Percentiles rank a stretch among this genome's conserved stretches.
phyloP scores from a whole-genome alignment of 2,797 vertebrate species.

The Aplochiton taeniatus region DNA sequence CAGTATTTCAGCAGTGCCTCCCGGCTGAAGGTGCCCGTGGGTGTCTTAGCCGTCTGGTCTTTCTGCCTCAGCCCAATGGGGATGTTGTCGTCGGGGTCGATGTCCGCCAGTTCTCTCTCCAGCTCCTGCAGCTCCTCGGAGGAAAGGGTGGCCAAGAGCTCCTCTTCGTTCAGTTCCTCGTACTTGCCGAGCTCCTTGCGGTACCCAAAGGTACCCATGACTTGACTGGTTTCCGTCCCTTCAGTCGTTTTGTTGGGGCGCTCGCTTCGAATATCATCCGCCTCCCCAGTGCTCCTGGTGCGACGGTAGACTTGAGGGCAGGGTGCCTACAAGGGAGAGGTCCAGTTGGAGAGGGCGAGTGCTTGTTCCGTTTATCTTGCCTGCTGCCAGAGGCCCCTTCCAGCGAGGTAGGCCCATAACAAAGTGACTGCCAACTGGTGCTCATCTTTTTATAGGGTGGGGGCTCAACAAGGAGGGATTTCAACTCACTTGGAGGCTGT shows the following conservation, averaged over 20 bases:
- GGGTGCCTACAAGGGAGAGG: neutral
- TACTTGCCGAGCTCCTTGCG: slow-evolving; percentile 83
- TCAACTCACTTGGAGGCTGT: slow-evolving; percentile 74
- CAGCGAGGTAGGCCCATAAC: slow-evolving; percentile 62
- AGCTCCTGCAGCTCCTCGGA: slow-evolving; percentile 88
- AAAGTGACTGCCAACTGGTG: slow-evolving; percentile 78
- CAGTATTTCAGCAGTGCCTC: slow-evolving; percentile 86
- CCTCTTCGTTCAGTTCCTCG: slow-evolving; percentile 88
- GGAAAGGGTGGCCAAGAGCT: slow-evolving; percentile 85
- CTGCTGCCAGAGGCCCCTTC: slow-evolving; percentile 71
- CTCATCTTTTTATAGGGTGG: slow-evolving; percentile 82
- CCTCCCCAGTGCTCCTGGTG: neutral
- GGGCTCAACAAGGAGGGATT: slow-evolving; percentile 85
- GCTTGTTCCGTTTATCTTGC: slow-evolving; percentile 68
- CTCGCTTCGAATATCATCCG: no score
- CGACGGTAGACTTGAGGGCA: neutral
- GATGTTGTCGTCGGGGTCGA: slow-evolving; percentile 80
- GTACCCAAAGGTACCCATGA: slow-evolving; percentile 87
- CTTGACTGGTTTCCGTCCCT: slow-evolving; percentile 12
- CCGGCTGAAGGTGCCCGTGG: slow-evolving; percentile 80
- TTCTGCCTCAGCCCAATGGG: slow-evolving; percentile 87
- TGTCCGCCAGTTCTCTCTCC: slow-evolving; percentile 83
- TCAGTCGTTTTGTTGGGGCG: neutral
- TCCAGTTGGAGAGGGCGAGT: neutral
- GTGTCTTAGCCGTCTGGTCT: slow-evolving; percentile 84